A percentile compares a stretch with the other conserved stretches of the same genome.
phyloP scores from a whole-genome alignment of 2,888 invertebrate species.

The Oasisia sp. region DNA sequence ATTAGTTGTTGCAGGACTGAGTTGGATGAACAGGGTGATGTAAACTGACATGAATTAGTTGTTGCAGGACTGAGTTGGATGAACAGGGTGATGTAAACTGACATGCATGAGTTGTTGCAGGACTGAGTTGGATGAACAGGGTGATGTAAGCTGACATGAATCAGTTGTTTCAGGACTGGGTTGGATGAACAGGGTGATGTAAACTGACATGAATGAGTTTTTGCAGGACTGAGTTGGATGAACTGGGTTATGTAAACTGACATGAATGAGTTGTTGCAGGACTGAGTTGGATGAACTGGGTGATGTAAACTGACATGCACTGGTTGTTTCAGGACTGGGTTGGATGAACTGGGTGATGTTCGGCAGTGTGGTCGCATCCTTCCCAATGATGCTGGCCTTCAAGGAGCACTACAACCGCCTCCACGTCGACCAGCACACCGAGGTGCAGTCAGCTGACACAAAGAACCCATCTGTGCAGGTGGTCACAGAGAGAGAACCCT shows the following conservation, averaged over 20 bases:
- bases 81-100: constrained; percentile 39
- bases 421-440: constrained; percentile 44
- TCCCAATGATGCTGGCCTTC: constrained; percentile 48
- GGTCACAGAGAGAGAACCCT: background rate
- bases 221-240: constrained; percentile 40
- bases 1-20: constrained; percentile 29
- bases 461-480: background rate
- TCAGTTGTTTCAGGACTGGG: constrained; percentile 29
- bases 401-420: constrained; percentile 53
- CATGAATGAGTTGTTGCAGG: constrained; percentile 28
- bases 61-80: constrained; percentile 40
- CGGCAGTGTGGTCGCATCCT: constrained; percentile 42
- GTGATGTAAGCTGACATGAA: too few relatives aligned
- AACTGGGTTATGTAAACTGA: constrained; percentile 35
- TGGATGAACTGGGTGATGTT: constrained; percentile 45
- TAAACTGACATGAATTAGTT: background rate
- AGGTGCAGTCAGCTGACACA: background rate
- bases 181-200: constrained; percentile 43
- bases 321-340: constrained; percentile 30
- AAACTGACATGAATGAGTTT: too few relatives aligned
- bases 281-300: constrained; percentile 40
- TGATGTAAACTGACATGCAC: constrained; percentile 21
- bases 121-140: too few relatives aligned
- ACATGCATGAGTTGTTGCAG: too few relatives aligned
- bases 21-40: constrained; percentile 42